Base-by-base conservation (phyloP, 2,797 vertebrate genomes). In the Gouania willdenowi region DNA sequence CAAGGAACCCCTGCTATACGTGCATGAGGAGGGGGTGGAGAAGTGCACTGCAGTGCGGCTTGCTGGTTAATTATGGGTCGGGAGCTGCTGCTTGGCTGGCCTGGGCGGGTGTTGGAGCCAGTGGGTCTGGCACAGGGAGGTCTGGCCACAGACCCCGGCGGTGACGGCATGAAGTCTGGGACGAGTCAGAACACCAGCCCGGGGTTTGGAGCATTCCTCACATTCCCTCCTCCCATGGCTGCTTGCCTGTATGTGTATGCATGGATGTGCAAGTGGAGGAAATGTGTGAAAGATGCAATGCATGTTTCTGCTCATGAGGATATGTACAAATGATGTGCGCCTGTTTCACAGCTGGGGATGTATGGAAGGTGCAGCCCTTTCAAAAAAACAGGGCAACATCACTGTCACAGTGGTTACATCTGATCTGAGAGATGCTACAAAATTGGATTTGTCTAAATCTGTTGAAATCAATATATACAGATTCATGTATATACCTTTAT, bases 101-200 rank as follows among this genome's bases (percentile, higher is more conserved):
- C 86, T 87, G 89, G 89, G 87, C 81, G 85, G 88, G 83, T 87
- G 84, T 82, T 87, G 90, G 89, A 91, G 89, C 87, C 89, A 89
- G 88, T 87, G 85, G 89, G 90, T 91, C 88, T 91, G 88, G 87
- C 88, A 88, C 83, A 85, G 86, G 88, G 90, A 90, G 88, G 88
- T 89, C 88, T 91, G 87, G 88, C 89, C 90, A 87, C 90, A 91
- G 87, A 89, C 83, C 87, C 88, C 83, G 83, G 88, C 35, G 88
- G 88, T 90, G 88, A 91, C 88, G 90, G 86, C 90, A 90, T 86
- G 67, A 88, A 90, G 89, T 91, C 89, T 91, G 88, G 88, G 88
- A 88, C 89, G 85, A 91, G 88, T 90, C 87, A 86, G 85, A 90
- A 89, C 90, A 90, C 81, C 87, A 87, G 85, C 81, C 85, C 85